Evolutionary conservation across 2,113 vertebrate genomes (phyloP), one percentile per base, ranked within the genome.

Genomic region (Crotophaga sulcirostris): DNA sequence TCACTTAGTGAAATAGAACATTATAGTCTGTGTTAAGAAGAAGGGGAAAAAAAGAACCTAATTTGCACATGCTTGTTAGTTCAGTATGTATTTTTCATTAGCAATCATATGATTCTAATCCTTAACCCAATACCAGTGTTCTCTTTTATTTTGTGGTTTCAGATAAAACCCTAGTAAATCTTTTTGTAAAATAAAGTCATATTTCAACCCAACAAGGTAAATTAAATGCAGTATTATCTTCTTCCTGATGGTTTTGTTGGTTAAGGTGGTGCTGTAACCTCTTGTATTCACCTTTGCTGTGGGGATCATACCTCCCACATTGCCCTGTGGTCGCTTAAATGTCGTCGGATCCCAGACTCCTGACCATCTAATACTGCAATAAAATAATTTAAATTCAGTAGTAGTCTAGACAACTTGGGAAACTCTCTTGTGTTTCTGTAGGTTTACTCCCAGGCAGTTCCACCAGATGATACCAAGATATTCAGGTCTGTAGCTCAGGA

Each of bases 71-170:
- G 59, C 24, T 93, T 95, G 93, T 94, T 97, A 97, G 54, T 52
- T 94, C 69, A 69, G 13, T 66, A 90, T 97, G 91, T 54, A 94
- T 96, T 96, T 97, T 96, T 96, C 89, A 97, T 95, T 94, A 90
- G 44, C 81, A 95, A 51, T 95, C 82, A 70, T 91, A 84, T 67
- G 63, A 68, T 80, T 96, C 78, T 96, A 95, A 97, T 95, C 84
- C 95, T 94, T 95, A 96, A 66, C 40, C 54, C 85, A 83, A 51
- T 73, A 87, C 40, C 52, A 69, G 29, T 63, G 76, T 94, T 96
- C 94, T 89, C 36, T 93, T 89, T 94, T 78, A 82, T 94, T 91
- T 96, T 40, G 12, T 52, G 23, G 29, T 54, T 85, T 94, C 84
- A 93, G 77, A 94, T 75, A 95, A 87, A 95, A 13, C 29, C 8